Base-by-base conservation (phyloP, 2,888 invertebrate species). In the Sinohyriopsis cumingii region DNA sequence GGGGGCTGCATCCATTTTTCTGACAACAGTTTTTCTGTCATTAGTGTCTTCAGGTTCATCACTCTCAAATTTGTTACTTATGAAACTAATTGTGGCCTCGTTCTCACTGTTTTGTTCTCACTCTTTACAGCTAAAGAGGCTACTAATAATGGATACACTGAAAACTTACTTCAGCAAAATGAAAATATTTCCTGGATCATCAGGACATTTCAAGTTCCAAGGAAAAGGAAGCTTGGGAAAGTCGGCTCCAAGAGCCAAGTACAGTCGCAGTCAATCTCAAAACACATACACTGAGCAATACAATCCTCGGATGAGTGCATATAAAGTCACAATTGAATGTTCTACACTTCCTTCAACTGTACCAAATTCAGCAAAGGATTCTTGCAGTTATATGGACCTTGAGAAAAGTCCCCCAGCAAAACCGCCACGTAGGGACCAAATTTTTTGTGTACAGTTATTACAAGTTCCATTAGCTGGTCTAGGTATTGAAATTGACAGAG, bases 391-490 rank as follows among this genome's bases (percentile, higher is more conserved):
- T 59, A 33, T 55, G 22, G 71, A 71, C 9, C 69, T 71, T 22
- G 53, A 66, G 28, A 76, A 79, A 65, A 79, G 82, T 1, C 83
- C 86, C 5, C 86, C 86, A 6, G 77, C 81, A 5, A 87, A 87
- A 76, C 86, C 86, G 0, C 86, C 86, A 5, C 65, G 86, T 56
- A 86, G 81, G 69, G 86, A 86, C 68, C 82, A 85, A 63, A 73
- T 86, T 15, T 83, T 86, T 67, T 78, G 77, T 18, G 82, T 86
- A 20, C 79, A 82, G 45, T 77, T 84, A 53, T 59, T 75, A 55
- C 72, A 78, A 12, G 65, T 68, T 18, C 69, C 73, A 45, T 71
- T 67, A 12, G 71, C 74, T 33, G 82, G 79, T 63, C 73, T 86
- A 22, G 86, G 86, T 9, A 68, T 86, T 18, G 75, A 76, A 57